These are phyloP conservation scores for Dynastes hyllus DNA, from an alignment of 2,888 invertebrate genomes.

Conservation along the genomic window DNA sequence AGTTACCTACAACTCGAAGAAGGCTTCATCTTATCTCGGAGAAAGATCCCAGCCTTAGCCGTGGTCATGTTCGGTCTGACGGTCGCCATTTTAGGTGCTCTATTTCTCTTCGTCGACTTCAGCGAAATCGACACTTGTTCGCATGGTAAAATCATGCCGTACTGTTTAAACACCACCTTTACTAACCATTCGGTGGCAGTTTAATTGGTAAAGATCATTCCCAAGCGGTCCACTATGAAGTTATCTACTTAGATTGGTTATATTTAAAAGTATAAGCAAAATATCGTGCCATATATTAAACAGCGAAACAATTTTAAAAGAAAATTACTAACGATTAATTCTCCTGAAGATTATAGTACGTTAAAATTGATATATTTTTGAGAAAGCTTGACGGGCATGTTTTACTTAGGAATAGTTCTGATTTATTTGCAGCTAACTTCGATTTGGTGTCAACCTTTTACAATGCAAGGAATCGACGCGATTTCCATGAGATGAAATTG, in stretches of 20 bases:
- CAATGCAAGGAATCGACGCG: no score
- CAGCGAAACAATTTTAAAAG: background rate
- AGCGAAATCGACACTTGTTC: constrained; percentile 75
- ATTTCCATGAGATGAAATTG: no score
- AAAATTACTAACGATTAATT: background rate
- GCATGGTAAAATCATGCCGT: constrained; percentile 78
- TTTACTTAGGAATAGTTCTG: no score
- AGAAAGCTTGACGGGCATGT: no score
- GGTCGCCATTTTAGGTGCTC: constrained; percentile 77
- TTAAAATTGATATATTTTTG: no score
- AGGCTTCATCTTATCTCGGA: constrained; percentile 78
- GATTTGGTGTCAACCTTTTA: no score
- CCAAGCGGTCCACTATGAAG: background rate
- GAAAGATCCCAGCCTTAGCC: constrained; percentile 82
- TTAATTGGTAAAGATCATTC: constrained; percentile 22
- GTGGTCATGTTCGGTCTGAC: constrained; percentile 80
- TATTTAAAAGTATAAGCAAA: background rate
- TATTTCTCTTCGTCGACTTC: constrained; percentile 75
- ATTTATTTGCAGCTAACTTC: no score
- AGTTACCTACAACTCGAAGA: constrained; percentile 85
- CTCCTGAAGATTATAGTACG: constrained; percentile 29
- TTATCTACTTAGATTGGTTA: no score
- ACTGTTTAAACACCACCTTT: constrained; percentile 70
- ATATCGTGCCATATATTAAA: background rate
- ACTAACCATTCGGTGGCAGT: constrained; percentile 27